Evolutionary conservation across 2,113 vertebrate genomes (phyloP), one percentile per base, ranked within the genome.

Genomic region (Sardina pilchardus): DNA sequence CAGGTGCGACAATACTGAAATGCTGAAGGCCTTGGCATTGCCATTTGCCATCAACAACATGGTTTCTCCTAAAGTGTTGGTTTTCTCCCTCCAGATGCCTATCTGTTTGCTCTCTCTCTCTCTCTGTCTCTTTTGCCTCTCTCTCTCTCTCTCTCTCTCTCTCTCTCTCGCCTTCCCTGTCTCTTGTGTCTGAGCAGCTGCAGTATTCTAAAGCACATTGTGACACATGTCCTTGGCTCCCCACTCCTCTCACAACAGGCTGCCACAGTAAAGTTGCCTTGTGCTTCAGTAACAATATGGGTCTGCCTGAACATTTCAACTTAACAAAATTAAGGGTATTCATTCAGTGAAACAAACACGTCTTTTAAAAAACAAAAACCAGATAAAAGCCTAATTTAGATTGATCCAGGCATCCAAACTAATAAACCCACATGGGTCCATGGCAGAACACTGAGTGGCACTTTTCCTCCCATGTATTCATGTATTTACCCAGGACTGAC

Each of bases 201-300:
- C 81, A 67, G 19, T 87, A 87, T 88, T 94, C 88, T 87, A 81
- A 86, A 89, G 81, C 85, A 84, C 82, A 92, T 92, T 93, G 91
- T 90, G 21, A 85, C 82, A 82, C 83, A 83, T 88, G 91, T 91
- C 91, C 91, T 92, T 93, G 91, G 81, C 71, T 78, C 12, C 5
- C 71, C 14, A 16, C 34, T 78, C 34, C 16, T 36, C 34, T 78
- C 30, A 34, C 12, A 78, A 34, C 71, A 71, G 63, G 7, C 30
- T 34, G 17, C 71, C 12, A 71, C 5, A 16, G 10, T 78, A 39
- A 34, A 78, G 71, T 24, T 59, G 19, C 10, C 71, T 78, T 5
- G 16, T 39, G 30, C 26, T 16, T 34, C 14, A 78, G 10, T 5
- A 36, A 34, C 12, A 36, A 34, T 36, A 12, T 59, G 21, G 19